Evolutionary conservation across 2,113 vertebrate genomes (phyloP).

Genomic region (Apeltes quadracus): DNA sequence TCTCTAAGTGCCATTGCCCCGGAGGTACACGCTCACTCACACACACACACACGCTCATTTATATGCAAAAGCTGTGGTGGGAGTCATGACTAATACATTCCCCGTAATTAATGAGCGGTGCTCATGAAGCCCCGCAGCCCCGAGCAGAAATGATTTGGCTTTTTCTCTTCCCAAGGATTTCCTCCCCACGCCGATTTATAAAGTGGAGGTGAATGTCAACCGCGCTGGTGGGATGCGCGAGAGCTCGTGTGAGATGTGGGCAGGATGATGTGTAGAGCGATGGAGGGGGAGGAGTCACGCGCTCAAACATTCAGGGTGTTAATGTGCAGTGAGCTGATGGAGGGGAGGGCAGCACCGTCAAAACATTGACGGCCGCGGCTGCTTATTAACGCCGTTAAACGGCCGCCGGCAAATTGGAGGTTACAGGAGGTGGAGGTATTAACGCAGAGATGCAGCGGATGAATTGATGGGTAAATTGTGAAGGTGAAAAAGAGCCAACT

Average conservation of each 20-base stretch:
- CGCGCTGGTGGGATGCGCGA: constrained; percentile 29
- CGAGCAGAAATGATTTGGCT: constrained; percentile 66
- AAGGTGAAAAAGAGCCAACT: constrained; percentile 9
- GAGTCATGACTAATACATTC: constrained; percentile 77
- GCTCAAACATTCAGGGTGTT: constrained; percentile 48
- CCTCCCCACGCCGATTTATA: constrained; percentile 48
- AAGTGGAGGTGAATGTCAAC: constrained; percentile 55
- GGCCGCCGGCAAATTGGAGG: constrained; percentile 37
- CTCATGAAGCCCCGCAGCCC: constrained; percentile 68
- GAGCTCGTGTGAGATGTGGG: constrained; percentile 38
- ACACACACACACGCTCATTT: constrained; percentile 61
- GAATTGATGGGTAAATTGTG: constrained; percentile 32
- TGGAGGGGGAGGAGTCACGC: constrained; percentile 28
- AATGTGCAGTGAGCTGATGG: constrained; percentile 31
- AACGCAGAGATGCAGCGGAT: constrained; percentile 27
- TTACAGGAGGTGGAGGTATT: constrained; percentile 16
- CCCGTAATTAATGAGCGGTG: constrained; percentile 75
- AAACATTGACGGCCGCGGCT: constrained; percentile 26
- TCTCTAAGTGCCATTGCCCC: constrained; percentile 49
- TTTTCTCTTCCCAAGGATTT: constrained; percentile 57
- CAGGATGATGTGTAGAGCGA: constrained; percentile 25
- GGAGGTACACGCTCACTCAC: constrained; percentile 39
- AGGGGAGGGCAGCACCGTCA: constrained; percentile 18
- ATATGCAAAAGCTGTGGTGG: constrained; percentile 69
- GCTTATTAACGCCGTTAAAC: constrained; percentile 36